These are phyloP conservation scores for Polymixis lichenea DNA, from an alignment of 2,888 invertebrate genomes.

Conservation along the genomic window DNA sequence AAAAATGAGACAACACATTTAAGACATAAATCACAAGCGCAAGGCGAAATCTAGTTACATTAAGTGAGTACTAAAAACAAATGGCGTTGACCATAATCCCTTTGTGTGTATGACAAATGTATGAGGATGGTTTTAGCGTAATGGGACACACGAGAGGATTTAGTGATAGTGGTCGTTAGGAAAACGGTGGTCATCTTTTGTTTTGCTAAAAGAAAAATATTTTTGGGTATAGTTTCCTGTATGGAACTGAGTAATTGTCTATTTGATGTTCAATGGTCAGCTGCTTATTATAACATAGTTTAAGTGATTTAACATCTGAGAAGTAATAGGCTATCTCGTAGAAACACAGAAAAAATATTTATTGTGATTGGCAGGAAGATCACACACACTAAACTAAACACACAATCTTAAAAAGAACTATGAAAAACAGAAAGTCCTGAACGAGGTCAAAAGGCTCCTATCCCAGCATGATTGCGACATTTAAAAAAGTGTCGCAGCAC, in stretches of 20 bases:
- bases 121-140: constrained; percentile 23
- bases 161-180: constrained; percentile 36
- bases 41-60: constrained; percentile 36
- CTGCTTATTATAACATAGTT: not conserved
- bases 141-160: constrained; percentile 34
- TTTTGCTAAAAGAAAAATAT: constrained; percentile 17
- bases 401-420: no score
- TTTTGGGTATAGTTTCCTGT: not conserved
- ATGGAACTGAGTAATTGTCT: not conserved
- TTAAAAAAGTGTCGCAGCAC: no score
- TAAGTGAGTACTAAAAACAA: constrained; percentile 35
- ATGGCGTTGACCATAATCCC: constrained; percentile 31
- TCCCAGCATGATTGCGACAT: no score
- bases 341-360: no score
- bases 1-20: constrained; percentile 19
- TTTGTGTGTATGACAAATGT: constrained; percentile 42
- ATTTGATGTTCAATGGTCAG: not conserved
- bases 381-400: no score
- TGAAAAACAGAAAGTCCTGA: no score
- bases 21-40: constrained; percentile 29
- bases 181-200: constrained; percentile 29
- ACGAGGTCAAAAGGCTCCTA: no score
- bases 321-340: not conserved
- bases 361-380: no score
- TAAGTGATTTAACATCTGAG: not conserved